These are phyloP conservation scores for Beris chalybata DNA, from an alignment of 2,888 invertebrate species.

Conservation along the genomic window DNA sequence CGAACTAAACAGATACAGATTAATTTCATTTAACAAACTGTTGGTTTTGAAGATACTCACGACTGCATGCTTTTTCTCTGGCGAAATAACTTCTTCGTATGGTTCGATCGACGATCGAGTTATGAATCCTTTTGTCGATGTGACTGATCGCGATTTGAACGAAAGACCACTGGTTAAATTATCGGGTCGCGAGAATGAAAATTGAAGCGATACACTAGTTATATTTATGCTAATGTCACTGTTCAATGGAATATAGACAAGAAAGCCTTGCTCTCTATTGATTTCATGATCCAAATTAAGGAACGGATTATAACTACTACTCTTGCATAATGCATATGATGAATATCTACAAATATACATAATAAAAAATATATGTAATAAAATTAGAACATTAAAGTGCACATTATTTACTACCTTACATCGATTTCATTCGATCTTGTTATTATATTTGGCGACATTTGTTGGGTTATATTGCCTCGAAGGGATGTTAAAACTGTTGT, in stretches of 20 bases:
- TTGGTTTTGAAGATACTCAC: conserved; percentile 41
- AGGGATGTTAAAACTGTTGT: conserved; percentile 63
- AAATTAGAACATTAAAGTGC: not conserved
- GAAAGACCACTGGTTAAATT: conserved; percentile 54
- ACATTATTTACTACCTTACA: conserved; percentile 55
- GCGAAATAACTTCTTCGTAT: conserved; percentile 52
- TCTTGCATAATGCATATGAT: conserved; percentile 58
- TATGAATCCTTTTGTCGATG: conserved; percentile 51
- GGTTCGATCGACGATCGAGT: conserved; percentile 50
- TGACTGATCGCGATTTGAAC: conserved; percentile 55
- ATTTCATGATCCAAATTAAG: conserved; percentile 67
- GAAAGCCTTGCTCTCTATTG: conserved; percentile 68
- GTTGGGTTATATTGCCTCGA: conserved; percentile 70
- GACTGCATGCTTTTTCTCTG: conserved; percentile 50
- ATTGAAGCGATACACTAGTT: conserved; percentile 48
- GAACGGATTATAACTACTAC: conserved; percentile 64
- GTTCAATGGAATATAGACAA: conserved; percentile 67
- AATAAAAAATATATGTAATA: not conserved
- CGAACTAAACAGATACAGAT: conserved; percentile 45
- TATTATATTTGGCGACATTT: conserved; percentile 59
- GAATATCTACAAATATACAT: conserved; percentile 56
- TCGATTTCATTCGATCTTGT: conserved; percentile 66
- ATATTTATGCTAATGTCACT: conserved; percentile 52
- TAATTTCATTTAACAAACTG: not conserved
- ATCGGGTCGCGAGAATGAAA: conserved; percentile 52